Evolutionary conservation across 2,888 invertebrate species (phyloP), one percentile per base, ranked within the genome.

Genomic region (Chloroclysta siterata): DNA sequence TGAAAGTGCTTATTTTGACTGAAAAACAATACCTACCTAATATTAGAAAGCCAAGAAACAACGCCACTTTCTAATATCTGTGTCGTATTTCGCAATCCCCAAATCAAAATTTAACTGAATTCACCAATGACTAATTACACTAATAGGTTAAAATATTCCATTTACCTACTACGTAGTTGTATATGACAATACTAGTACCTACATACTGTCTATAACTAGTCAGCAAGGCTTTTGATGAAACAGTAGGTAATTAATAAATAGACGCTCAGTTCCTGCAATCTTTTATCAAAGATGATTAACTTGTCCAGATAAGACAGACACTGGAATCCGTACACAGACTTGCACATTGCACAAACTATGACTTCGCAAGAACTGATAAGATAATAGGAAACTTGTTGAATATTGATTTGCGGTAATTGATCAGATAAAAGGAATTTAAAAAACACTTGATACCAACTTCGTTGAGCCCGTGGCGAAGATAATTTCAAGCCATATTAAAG

Each of bases 241-340:
- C 39, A 17, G 28, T 28, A 56, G n/a, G 3, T 22, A 39, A 62
- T 65, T 64, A 62, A 55, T 53, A 56, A 66, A 58, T 15, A 66
- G 55, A 62, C 56, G 54, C 53, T 60, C 48, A 47, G 58, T 61
- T 63, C 60, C 68, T 70, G 71, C 71, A 74, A 69, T 66, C 59
- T 64, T 63, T 72, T 73, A 73, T 73, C 73, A 71, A 47, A 66
- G 57, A 70, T 70, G 72, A 73, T 73, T 72, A 71, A 65, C 55
- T 62, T 62, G 51, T 71, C 60, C 63, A 72, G 77, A 77, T 77
- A 76, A 76, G 73, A 69, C 72, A 74, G 71, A 72, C 60, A 59
- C 65, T 63, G 36, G 48, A 66, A 63, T 51, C 59, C 66, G 63
- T 71, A 66, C 65, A 63, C 67, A 66, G 39, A 68, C 69, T 65